These are phyloP conservation scores for Oligia fasciuncula DNA, from an alignment of 2,888 invertebrate species.

Conservation along the genomic window DNA sequence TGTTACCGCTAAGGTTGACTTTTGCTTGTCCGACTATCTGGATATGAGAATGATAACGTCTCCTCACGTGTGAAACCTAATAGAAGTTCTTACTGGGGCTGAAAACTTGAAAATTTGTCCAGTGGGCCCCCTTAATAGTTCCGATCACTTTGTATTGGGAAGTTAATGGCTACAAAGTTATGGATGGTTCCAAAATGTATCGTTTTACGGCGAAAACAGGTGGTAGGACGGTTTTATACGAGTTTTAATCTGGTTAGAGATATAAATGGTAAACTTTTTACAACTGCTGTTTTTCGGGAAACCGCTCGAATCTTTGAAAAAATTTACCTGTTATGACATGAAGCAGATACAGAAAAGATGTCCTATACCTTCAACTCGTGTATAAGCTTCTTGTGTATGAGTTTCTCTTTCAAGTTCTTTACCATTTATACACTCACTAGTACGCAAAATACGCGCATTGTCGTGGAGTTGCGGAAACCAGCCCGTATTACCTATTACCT, in stretches of 20 bases:
- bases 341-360: background rate
- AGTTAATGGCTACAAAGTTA: slow-evolving; percentile 38
- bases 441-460: too few relatives aligned
- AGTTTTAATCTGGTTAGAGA: slow-evolving; percentile 28
- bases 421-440: background rate
- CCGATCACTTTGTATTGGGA: slow-evolving; percentile 63
- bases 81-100: slow-evolving; percentile 52
- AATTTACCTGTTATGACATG: background rate
- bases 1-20: slow-evolving; percentile 25
- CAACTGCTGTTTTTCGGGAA: background rate
- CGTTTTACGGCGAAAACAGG: slow-evolving; percentile 43
- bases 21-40: slow-evolving; percentile 2
- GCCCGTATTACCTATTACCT: too few relatives aligned
- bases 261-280: slow-evolving; percentile 9
- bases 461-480: too few relatives aligned
- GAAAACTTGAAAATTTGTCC: slow-evolving; percentile 65
- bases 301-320: background rate
- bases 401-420: background rate
- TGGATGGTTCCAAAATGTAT: slow-evolving; percentile 16
- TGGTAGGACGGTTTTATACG: slow-evolving; percentile 11
- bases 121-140: slow-evolving; percentile 65
- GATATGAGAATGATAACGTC: slow-evolving; percentile 15
- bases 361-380: background rate
- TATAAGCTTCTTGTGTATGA: too few relatives aligned
- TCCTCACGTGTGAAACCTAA: slow-evolving; percentile 65